These are phyloP conservation scores for Willisornis vidua DNA, from an alignment of 2,113 vertebrate genomes.

Conservation along the genomic window DNA sequence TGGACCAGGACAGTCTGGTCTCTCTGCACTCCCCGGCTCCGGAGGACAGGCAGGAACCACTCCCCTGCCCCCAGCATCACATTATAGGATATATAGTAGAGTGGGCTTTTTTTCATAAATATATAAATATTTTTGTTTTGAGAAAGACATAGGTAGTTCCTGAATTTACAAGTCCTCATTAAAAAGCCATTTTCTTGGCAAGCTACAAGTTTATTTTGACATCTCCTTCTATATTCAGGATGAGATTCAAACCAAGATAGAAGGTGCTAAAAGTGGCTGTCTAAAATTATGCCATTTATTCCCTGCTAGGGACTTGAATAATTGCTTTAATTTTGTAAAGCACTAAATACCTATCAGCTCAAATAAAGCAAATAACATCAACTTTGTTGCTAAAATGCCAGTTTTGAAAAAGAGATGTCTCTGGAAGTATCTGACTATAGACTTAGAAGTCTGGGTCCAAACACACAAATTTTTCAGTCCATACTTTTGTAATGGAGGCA, in stretches of 20 bases:
- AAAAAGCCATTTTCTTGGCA: not conserved
- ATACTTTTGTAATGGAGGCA: not conserved
- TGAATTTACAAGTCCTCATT: not conserved
- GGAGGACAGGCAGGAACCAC: too few species aligned
- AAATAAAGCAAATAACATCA: not conserved
- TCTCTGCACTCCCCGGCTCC: too few species aligned
- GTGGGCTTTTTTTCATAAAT: not conserved
- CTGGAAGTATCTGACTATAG: not conserved
- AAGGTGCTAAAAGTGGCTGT: not conserved
- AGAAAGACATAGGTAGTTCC: not conserved
- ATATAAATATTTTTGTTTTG: not conserved
- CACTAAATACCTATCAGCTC: not conserved
- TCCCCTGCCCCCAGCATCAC: too few species aligned
- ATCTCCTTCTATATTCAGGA: not conserved
- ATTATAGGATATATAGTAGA: not conserved
- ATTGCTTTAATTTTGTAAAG: slow-evolving; percentile 8
- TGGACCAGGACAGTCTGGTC: too few species aligned
- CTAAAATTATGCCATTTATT: not conserved
- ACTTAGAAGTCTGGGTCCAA: not conserved
- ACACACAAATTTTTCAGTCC: not conserved
- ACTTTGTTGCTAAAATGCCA: not conserved
- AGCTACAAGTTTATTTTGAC: not conserved
- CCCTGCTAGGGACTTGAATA: not conserved
- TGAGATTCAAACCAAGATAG: not conserved
- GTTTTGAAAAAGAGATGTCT: not conserved